Percentiles rank a stretch among this genome's conserved stretches.
Evolutionary conservation across 2,113 vertebrate genomes (phyloP).

Genomic region (Caranx melampygus): DNA sequence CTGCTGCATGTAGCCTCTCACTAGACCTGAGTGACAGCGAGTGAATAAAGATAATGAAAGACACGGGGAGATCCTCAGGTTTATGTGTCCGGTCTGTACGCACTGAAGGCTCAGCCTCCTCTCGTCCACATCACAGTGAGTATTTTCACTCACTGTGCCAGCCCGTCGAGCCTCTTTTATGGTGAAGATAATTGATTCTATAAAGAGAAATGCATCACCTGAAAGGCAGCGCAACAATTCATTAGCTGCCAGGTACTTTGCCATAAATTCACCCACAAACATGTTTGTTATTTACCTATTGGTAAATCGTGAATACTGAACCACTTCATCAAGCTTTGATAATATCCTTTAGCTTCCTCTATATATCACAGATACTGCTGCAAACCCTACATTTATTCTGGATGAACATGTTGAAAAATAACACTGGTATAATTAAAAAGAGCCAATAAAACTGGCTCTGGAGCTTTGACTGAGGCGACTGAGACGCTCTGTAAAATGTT

Average conservation of each 20-base stretch:
- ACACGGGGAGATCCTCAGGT: constrained; percentile 14
- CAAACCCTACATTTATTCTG: not conserved
- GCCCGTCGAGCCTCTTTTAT: constrained; percentile 81
- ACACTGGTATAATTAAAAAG: constrained; percentile 10
- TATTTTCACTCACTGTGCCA: constrained; percentile 72
- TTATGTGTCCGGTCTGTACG: constrained; percentile 46
- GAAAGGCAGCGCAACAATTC: constrained; percentile 82
- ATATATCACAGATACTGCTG: not conserved
- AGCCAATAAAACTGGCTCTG: not conserved
- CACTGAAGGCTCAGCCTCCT: not conserved
- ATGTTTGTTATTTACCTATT: constrained; percentile 79
- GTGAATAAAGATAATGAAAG: constrained; percentile 40
- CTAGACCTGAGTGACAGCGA: constrained; percentile 36
- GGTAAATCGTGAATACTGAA: constrained; percentile 53
- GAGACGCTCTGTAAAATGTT: not conserved
- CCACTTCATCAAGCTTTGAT: constrained; percentile 7
- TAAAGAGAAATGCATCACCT: constrained; percentile 81
- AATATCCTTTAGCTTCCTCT: not conserved
- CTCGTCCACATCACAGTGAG: constrained; percentile 1
- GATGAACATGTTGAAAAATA: constrained; percentile 10
- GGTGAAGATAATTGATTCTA: constrained; percentile 84
- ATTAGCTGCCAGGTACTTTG: constrained; percentile 77
- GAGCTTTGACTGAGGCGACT: constrained; percentile 12
- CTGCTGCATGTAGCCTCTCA: constrained; percentile 8
- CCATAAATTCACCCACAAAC: constrained; percentile 81